Evolutionary conservation across 1,140 invertebrate species (phyloP), one percentile per base, ranked within the genome.

Genomic region (Drosophila santomea): DNA sequence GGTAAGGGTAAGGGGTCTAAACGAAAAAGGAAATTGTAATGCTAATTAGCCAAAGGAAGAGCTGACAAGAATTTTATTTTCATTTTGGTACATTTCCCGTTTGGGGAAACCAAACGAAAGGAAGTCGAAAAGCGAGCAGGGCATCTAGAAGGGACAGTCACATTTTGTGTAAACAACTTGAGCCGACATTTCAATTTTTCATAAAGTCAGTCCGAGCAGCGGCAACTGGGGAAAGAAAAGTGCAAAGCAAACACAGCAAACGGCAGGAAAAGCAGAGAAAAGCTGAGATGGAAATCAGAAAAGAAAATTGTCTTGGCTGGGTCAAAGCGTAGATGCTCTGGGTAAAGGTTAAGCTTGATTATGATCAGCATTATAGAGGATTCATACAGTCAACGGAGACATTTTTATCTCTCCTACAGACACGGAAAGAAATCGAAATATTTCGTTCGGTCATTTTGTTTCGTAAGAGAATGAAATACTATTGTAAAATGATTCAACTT

Each of bases 151-250:
- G 50, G 64, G 55, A 51, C 73, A 74, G 50, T 60, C 60, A 74
- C 76, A 78, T 71, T 85, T 86, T 78, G 71, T 74, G 85, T 90
- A 90, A 89, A 89, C 85, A 89, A 85, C 74, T 89, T 89, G 78
- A 89, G 85, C 75, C 82, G 74, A 69, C 80, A 75, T 84, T 84
- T 86, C 74, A 83, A 88, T 86, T 83, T 88, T 89, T 78, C 80
- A 88, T 77, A 77, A 88, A 88, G 76, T 84, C 86, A 75, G 47
- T 59, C 50, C 32, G 45, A 54, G 55, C 55, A 48, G 56, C 48
- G 52, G 67, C 38, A 45, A 56, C 59, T 45, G 43, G 50, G 60
- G 64, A 79, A 59, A 57, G 68, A 85, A 85, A 82, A 81, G 67
- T 80, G 69, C 68, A 74, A 89, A 89, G 60, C 63, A 89, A 83